phyloP scores from a whole-genome alignment of 2,797 vertebrate genomes.

The Acrossocheilus fasciatus region DNA sequence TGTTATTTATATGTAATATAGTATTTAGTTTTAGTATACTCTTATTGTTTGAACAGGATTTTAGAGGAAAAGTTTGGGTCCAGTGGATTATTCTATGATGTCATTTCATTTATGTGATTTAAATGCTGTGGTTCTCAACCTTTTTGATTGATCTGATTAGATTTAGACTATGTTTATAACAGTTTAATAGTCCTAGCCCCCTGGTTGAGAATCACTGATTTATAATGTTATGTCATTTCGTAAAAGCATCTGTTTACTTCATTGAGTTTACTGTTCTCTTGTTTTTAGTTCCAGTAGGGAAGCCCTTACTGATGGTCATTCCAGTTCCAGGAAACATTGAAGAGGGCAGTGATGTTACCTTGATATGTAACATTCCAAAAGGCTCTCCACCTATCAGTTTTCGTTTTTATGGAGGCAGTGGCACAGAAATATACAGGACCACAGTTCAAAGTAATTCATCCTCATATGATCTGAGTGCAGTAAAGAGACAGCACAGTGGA shows the following conservation, averaged over 20 bases:
- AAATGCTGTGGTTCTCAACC: background rate
- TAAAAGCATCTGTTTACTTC: background rate
- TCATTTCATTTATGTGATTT: background rate
- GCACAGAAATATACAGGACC: constrained; percentile 18
- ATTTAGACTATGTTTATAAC: background rate
- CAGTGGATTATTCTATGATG: background rate
- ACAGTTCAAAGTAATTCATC: constrained; percentile 12
- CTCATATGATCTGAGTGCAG: background rate
- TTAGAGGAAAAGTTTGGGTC: background rate
- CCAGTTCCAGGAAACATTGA: constrained; percentile 55
- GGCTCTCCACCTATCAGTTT: constrained; percentile 76
- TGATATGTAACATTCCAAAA: constrained; percentile 68
- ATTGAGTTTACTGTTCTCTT: background rate
- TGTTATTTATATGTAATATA: background rate
- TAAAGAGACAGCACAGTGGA: constrained; percentile 65
- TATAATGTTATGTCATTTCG: too few relatives aligned
- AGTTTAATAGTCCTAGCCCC: background rate
- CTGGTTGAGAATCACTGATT: background rate
- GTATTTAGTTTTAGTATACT: background rate
- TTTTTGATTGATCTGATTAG: background rate
- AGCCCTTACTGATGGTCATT: constrained; percentile 55
- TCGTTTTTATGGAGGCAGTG: constrained; percentile 63
- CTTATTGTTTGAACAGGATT: background rate
- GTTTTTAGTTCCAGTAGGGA: constrained; percentile 69
- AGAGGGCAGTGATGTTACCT: constrained; percentile 67